A percentile compares a stretch with the other conserved stretches of the same genome.
These are phyloP conservation scores for Corythoichthys haematopterus DNA, from an alignment of 2,113 vertebrate species.

Conservation along the genomic window DNA sequence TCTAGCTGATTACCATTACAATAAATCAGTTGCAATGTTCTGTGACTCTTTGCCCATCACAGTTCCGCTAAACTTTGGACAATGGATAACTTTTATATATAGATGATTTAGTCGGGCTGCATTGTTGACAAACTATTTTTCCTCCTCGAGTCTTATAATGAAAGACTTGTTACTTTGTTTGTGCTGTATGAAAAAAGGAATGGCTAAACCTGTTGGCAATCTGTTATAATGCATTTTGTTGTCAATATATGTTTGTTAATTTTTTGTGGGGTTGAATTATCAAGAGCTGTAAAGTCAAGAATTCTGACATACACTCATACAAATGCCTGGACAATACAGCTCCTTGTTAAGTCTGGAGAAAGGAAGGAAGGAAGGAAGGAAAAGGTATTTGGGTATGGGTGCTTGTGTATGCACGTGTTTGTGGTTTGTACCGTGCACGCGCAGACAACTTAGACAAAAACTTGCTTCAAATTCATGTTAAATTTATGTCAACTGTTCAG, in stretches of 20 bases:
- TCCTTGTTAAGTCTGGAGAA: constrained; percentile 16
- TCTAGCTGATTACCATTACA: too few relatives aligned
- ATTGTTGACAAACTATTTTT: not conserved
- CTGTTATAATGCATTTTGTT: constrained; percentile 8
- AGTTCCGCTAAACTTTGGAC: not conserved
- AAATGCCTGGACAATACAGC: not conserved
- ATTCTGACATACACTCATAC: not conserved
- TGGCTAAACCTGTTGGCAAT: not conserved
- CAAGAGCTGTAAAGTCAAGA: not conserved
- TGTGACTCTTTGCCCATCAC: not conserved
- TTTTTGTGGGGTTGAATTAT: constrained; percentile 12
- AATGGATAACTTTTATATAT: not conserved
- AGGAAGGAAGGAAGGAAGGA: constrained; percentile 57
- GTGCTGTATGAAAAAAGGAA: not conserved
- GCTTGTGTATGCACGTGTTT: not conserved
- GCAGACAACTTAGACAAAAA: not conserved
- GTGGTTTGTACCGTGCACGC: not conserved
- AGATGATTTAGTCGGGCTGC: not conserved
- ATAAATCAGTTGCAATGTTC: not conserved
- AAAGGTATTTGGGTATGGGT: not conserved
- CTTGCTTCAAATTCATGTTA: not conserved
- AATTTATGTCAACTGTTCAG: not conserved
- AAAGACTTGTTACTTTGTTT: not conserved
- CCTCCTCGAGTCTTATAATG: not conserved
- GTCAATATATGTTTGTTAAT: not conserved